A percentile compares a stretch with the other conserved stretches of the same genome.
phyloP scores from a whole-genome alignment of 1,140 invertebrate genomes.

The Harlomillsia oculata region DNA sequence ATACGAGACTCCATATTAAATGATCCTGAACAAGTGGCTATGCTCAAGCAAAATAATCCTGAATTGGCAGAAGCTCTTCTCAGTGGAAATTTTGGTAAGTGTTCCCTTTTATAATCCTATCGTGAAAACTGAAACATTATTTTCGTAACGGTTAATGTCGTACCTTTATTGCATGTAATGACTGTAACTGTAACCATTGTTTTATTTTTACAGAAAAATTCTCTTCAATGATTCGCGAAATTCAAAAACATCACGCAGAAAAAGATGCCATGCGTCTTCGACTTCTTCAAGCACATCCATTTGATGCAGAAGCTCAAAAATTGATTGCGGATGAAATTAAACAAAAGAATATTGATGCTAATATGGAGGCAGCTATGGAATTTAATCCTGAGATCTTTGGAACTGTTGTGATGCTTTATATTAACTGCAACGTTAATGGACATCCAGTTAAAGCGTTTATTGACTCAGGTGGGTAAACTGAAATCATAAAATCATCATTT shows the following conservation, averaged over 20 bases:
- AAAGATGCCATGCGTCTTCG: slow-evolving; percentile 69
- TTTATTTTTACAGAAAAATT: slow-evolving; percentile 58
- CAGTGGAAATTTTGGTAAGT: slow-evolving; percentile 62
- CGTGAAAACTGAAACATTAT: slow-evolving; percentile 6
- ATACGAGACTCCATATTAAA: slow-evolving; percentile 79
- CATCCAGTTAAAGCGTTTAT: slow-evolving; percentile 95
- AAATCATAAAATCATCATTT: not conserved
- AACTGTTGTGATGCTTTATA: slow-evolving; percentile 94
- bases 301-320: slow-evolving; percentile 85
- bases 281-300: slow-evolving; percentile 87
- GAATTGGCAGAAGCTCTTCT: slow-evolving; percentile 78
- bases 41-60: slow-evolving; percentile 90
- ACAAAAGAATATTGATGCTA: slow-evolving; percentile 92
- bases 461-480: slow-evolving; percentile 62
- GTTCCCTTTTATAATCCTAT: not conserved
- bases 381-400: slow-evolving; percentile 97
- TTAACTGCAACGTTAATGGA: slow-evolving; percentile 91
- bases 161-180: not conserved
- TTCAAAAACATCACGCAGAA: slow-evolving; percentile 64
- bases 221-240: slow-evolving; percentile 66
- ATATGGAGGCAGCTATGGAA: slow-evolving; percentile 98
- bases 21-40: slow-evolving; percentile 82
- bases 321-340: slow-evolving; percentile 91
- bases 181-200: not conserved
- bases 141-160: not conserved